Conservation (phyloP, 2,797 vertebrate genomes). For the Zenarchopterus dispar region DNA sequence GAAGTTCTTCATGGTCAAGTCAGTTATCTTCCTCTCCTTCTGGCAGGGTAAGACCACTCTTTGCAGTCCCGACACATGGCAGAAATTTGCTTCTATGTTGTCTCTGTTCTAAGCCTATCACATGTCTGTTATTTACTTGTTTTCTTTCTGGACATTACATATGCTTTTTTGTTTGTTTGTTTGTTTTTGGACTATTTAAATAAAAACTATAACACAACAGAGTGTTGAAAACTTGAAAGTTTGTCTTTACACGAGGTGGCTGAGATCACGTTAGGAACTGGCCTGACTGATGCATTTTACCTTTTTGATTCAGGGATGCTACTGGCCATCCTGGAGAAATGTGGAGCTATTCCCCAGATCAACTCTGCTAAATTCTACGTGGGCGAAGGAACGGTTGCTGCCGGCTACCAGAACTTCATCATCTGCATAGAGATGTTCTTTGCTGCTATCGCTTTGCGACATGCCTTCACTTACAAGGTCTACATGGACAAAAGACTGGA, state of each 20-base stretch:
- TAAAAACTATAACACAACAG: no score
- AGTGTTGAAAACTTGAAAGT: no score
- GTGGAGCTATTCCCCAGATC: constrained; percentile 96
- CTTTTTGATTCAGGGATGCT: constrained; percentile 87
- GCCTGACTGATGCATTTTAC: no score
- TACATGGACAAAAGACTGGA: constrained; percentile 97
- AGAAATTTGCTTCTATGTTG: no score
- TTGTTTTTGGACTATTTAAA: no score
- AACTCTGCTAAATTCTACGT: constrained; percentile 89
- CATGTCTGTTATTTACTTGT: no score
- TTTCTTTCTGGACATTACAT: no score
- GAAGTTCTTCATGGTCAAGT: constrained; percentile 99
- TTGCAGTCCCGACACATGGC: no score
- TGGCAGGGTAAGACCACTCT: constrained; percentile 68
- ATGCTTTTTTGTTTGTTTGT: no score
- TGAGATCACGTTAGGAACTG: no score
- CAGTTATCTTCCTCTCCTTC: constrained; percentile 98
- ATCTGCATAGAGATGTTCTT: constrained; percentile 99
- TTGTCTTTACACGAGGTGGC: no score
- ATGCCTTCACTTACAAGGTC: constrained; percentile 96
- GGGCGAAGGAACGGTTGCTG: constrained; percentile 95
- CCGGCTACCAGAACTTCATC: constrained; percentile 99
- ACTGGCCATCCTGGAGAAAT: constrained; percentile 97
- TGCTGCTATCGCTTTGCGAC: constrained; percentile 91
- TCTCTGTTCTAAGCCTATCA: no score